Evolutionary conservation across 1,140 invertebrate species (phyloP).

Genomic region (Solenopsis fugax): DNA sequence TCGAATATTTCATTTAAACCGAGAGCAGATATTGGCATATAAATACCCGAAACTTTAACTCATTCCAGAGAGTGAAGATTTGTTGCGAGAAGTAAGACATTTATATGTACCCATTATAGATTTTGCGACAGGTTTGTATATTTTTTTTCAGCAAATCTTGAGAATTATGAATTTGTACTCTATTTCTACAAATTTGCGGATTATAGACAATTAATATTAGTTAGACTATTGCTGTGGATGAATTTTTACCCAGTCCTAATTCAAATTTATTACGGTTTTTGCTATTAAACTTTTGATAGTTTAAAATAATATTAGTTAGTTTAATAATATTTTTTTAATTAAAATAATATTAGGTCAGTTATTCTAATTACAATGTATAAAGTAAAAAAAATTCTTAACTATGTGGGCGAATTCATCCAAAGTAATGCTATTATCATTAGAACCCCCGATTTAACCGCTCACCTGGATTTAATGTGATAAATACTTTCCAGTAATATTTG

Average conservation of each 20-base stretch:
- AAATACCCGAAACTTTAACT: not conserved
- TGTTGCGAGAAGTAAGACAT: not conserved
- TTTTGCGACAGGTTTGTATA: not conserved
- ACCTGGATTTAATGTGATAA: not conserved
- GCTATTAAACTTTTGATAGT: no score
- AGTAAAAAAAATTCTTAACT: no score
- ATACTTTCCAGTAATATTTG: slow-evolving; percentile 85
- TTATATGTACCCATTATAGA: not conserved
- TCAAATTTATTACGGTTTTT: no score
- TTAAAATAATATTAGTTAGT: no score
- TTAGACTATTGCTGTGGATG: no score
- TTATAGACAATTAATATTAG: not conserved
- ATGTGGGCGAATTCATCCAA: no score
- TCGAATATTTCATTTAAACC: slow-evolving; percentile 14
- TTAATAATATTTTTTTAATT: no score
- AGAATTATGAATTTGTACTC: not conserved
- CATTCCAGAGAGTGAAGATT: not conserved
- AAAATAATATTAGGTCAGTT: no score
- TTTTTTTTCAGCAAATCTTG: not conserved
- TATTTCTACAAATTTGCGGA: not conserved
- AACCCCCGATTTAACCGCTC: not conserved
- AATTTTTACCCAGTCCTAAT: no score
- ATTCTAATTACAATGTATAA: no score
- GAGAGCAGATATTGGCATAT: not conserved
- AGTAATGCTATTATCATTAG: no score